Base-by-base conservation (phyloP, 1,140 invertebrate genomes). In the Dryas iulia region DNA sequence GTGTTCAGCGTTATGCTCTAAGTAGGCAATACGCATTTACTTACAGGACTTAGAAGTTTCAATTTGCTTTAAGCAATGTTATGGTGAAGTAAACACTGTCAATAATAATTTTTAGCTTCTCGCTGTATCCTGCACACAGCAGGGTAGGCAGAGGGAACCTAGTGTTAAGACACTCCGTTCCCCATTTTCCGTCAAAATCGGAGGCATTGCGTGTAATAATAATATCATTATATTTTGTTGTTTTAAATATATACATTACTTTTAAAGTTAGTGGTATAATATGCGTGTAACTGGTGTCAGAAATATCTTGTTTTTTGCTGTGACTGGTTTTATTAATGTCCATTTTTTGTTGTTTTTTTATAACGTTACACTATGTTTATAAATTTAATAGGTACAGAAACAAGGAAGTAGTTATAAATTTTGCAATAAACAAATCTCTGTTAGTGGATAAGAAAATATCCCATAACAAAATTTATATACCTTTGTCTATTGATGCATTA, bases 1-100 rank as follows among this genome's bases (percentile, higher is more conserved):
- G 61, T 63, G 54, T 65, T 39, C 54, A 28, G 31, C 18, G 39
- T 47, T 47, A 65, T 35, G 52, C 25, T 65, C 24, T 56, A 65
- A 65, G 31, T 58, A 39, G 62, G 8, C 54, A 65, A 26, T 35
- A 23, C 21, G 30, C 53, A 23, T 52, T 10, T 33, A 26, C 21
- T 35, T 57, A 35, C 10, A 39, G 5, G 18, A 21, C 39, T 47
- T 47, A 47, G 39, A 21, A 47, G 10, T 47, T 18, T 7, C 14
- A 47, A 18, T 47, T 47, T 2, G 8, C 2, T 21, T 47, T 21
- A 47, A 21, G 14, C 8, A 47, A 47, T 21, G 21, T 47, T 47
- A 47, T 21, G 39, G 6, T 21, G 5, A 47, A 47, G 39, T 47
- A 8, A 47, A 14, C 2, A 21, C 39, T 47, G 18, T 47, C 39